Evolutionary conservation across 2,113 vertebrate species (phyloP).

Genomic region (Melanostigma gelatinosum): DNA sequence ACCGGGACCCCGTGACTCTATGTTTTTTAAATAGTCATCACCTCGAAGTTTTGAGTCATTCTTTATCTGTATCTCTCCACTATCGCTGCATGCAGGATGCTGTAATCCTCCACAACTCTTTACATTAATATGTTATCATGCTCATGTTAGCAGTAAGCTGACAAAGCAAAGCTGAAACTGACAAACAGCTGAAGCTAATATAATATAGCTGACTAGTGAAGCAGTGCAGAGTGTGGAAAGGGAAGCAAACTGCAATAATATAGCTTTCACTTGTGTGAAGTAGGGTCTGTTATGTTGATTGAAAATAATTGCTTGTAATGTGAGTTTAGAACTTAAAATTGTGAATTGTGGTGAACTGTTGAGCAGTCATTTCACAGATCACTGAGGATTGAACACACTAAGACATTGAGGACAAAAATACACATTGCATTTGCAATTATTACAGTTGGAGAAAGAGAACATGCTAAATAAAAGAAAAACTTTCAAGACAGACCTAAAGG

Average conservation of each 20-base stretch:
- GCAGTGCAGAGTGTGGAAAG: neutral
- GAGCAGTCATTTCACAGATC: no score
- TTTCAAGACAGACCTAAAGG: constrained; percentile 1
- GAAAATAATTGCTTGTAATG: no score
- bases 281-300: no score
- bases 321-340: no score
- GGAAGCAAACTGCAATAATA: neutral
- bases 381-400: no score
- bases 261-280: no score
- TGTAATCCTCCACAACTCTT: neutral
- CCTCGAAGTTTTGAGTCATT: neutral
- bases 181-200: neutral
- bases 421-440: no score
- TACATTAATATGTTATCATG: neutral
- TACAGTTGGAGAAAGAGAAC: constrained; percentile 1
- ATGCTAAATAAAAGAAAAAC: neutral
- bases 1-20: neutral
- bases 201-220: neutral
- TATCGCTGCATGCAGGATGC: neutral
- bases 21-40: neutral
- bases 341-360: no score
- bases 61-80: neutral
- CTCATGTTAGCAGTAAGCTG: neutral
- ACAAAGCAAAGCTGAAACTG: neutral
- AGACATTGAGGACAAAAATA: no score